Conservation (phyloP, 1,140 invertebrate genomes). For the Drosophila saltans region DNA sequence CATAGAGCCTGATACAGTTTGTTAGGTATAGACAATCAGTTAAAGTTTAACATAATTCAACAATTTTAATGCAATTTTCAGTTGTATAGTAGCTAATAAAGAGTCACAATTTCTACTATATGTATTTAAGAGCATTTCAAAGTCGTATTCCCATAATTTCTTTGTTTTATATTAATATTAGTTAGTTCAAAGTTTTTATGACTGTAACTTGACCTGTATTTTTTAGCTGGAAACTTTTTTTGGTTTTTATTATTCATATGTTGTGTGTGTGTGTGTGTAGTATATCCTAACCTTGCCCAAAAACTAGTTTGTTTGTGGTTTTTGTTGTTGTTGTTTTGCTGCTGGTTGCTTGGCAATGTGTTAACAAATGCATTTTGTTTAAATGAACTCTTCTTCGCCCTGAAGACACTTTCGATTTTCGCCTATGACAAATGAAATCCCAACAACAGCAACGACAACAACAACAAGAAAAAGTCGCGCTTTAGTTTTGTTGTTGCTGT, state of each 20-base stretch:
- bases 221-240: conserved; percentile 52
- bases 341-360: conserved; percentile 17
- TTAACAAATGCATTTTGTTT: conserved; percentile 35
- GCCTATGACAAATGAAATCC: conserved; percentile 50
- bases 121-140: not conserved
- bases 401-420: conserved; percentile 72
- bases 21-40: no score
- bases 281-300: conserved; percentile 60
- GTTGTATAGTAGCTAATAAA: no score
- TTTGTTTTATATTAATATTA: not conserved
- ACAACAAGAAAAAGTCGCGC: conserved; percentile 40
- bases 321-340: not conserved
- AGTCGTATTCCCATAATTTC: not conserved
- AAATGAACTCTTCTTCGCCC: conserved; percentile 34
- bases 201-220: conserved; percentile 59
- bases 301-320: conserved; percentile 54
- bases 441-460: conserved; percentile 38
- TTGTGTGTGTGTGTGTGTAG: no score
- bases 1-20: no score
- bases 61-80: no score
- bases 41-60: no score
- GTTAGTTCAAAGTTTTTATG: conserved; percentile 49
- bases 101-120: no score
- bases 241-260: no score
- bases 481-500: not conserved